A percentile compares a stretch with the other conserved stretches of the same genome.
Conservation (phyloP, 2,888 invertebrate species). For the Thumatha senex region DNA sequence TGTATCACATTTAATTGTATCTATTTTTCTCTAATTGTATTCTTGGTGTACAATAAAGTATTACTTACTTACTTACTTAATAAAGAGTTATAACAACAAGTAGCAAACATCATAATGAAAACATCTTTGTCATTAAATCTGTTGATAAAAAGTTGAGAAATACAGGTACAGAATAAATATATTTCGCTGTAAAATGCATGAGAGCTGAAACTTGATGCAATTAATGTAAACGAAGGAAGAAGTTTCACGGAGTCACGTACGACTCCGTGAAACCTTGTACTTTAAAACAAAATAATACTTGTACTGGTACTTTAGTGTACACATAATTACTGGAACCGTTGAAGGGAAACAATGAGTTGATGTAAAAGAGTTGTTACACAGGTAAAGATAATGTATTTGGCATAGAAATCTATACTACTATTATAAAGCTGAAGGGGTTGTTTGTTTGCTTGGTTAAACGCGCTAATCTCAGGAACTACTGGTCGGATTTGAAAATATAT, state of each 20-base stretch:
- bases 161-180: conserved; percentile 21
- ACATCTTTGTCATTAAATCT: neutral
- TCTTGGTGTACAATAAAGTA: too few relatives aligned
- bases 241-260: conserved; percentile 30
- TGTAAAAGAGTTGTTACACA: neutral
- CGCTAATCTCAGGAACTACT: too few relatives aligned
- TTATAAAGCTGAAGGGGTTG: too few relatives aligned
- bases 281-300: conserved; percentile 10
- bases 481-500: too few relatives aligned
- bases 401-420: too few relatives aligned
- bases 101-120: neutral
- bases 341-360: neutral
- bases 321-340: neutral
- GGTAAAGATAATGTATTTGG: too few relatives aligned
- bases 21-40: too few relatives aligned
- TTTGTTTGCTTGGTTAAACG: too few relatives aligned
- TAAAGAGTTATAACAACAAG: neutral
- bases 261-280: neutral
- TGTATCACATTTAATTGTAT: too few relatives aligned
- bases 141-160: neutral
- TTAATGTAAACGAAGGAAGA: conserved; percentile 40
- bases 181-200: conserved; percentile 13
- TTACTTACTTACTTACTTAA: too few relatives aligned
- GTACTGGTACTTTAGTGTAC: conserved; percentile 2
- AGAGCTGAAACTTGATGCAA: conserved; percentile 37